phyloP scores from a whole-genome alignment of 2,113 vertebrate species.

The Coreoperca whiteheadi region DNA sequence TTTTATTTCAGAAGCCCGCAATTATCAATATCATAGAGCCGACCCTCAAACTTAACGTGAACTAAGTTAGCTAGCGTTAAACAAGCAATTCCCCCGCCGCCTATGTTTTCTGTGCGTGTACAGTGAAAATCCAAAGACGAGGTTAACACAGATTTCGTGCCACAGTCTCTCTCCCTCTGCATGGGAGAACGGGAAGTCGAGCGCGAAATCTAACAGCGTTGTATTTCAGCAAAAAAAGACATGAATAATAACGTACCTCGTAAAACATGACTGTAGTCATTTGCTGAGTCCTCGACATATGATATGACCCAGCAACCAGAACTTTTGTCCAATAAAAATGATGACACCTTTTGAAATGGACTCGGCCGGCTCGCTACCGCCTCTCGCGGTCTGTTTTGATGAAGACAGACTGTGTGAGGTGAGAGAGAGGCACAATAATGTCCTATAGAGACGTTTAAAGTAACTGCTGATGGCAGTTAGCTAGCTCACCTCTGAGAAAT shows the following conservation, averaged over 20 bases:
- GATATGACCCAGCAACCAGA: constrained; percentile 17
- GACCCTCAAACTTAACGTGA: background rate
- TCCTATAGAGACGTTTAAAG: background rate
- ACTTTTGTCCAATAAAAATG: constrained; percentile 62
- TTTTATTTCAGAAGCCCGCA: background rate
- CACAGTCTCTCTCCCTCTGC: background rate
- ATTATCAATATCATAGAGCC: rapidly evolving
- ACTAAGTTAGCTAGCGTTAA: background rate
- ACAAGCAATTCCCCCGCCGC: background rate
- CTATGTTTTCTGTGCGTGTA: background rate
- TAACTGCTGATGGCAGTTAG: background rate
- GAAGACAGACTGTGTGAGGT: background rate
- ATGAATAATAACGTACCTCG: background rate
- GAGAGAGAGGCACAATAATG: background rate
- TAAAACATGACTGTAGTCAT: constrained; percentile 5
- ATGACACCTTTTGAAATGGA: constrained; percentile 44
- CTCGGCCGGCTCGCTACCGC: constrained; percentile 31
- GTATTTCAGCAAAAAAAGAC: background rate
- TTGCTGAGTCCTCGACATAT: background rate
- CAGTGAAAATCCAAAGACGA: background rate
- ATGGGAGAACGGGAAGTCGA: constrained; percentile 49
- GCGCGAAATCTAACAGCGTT: background rate
- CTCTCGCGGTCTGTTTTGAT: constrained; percentile 40
- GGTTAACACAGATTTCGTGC: constrained; percentile 9
- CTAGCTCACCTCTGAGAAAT: background rate